Conservation (phyloP, 2,113 vertebrate genomes). For the Spizaetus ornatus region DNA sequence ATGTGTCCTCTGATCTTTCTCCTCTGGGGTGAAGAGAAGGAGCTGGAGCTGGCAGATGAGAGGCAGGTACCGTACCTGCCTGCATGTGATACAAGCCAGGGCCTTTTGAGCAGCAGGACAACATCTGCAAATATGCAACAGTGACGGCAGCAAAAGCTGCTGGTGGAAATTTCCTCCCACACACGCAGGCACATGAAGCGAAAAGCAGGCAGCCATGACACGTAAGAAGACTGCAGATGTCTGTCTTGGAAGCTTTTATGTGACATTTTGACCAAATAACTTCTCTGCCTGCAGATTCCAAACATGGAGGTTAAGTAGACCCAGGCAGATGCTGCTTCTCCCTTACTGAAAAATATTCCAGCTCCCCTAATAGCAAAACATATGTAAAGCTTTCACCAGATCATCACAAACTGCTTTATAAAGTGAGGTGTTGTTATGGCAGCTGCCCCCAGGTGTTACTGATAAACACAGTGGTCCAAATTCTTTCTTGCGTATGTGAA, state of each 20-base stretch:
- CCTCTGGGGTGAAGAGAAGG: not conserved
- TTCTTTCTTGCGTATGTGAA: not conserved
- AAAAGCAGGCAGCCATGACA: not conserved
- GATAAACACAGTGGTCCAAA: not conserved
- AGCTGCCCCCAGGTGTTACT: not conserved
- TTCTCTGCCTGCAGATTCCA: not conserved
- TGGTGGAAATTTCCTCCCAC: slow-evolving; percentile 40
- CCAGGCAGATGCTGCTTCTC: not conserved
- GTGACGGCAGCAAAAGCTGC: not conserved
- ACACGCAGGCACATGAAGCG: not conserved
- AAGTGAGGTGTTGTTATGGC: not conserved
- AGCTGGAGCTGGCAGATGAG: not conserved
- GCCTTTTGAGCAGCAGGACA: not conserved
- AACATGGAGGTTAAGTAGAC: not conserved
- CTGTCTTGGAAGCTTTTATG: not conserved
- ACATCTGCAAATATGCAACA: not conserved
- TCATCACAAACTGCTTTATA: not conserved
- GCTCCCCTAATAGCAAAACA: not conserved
- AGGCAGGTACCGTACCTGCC: not conserved
- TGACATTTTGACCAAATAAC: not conserved
- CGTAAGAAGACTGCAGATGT: not conserved
- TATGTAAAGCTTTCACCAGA: not conserved
- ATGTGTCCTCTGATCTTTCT: not conserved
- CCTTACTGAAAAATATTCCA: not conserved
- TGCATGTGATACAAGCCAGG: not conserved